Conservation (phyloP, 2,888 invertebrate genomes). For the Drosophila kokeensis region DNA sequence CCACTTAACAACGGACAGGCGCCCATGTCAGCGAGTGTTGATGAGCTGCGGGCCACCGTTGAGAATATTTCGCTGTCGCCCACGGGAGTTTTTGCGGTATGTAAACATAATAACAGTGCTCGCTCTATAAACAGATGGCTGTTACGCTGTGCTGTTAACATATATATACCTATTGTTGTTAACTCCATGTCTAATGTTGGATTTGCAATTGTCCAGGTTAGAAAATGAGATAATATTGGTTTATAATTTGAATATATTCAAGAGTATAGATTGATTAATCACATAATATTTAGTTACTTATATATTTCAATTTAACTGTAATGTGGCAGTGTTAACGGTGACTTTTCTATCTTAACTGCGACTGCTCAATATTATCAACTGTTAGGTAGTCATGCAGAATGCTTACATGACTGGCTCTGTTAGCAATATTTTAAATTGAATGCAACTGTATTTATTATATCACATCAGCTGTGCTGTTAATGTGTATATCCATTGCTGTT, state of each 20-base stretch:
- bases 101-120: slow-evolving; percentile 45
- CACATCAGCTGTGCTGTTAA: too few species aligned
- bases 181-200: not conserved
- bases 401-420: not conserved
- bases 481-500: too few species aligned
- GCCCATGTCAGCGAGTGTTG: slow-evolving; percentile 97
- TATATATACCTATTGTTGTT: not conserved
- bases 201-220: not conserved
- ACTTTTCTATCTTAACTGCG: not conserved
- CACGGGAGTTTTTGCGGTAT: slow-evolving; percentile 88
- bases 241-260: not conserved
- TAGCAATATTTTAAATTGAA: too few species aligned
- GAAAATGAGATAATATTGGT: not conserved
- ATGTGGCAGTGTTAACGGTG: not conserved
- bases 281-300: not conserved
- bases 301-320: not conserved
- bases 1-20: slow-evolving; percentile 95
- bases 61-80: slow-evolving; percentile 95
- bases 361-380: not conserved
- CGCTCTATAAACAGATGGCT: not conserved
- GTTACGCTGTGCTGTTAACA: not conserved
- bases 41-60: slow-evolving; percentile 95
- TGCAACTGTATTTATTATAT: too few species aligned
- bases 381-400: not conserved
- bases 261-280: not conserved